Evolutionary conservation across 2,888 invertebrate genomes (phyloP).

Genomic region (Erebia ligea): DNA sequence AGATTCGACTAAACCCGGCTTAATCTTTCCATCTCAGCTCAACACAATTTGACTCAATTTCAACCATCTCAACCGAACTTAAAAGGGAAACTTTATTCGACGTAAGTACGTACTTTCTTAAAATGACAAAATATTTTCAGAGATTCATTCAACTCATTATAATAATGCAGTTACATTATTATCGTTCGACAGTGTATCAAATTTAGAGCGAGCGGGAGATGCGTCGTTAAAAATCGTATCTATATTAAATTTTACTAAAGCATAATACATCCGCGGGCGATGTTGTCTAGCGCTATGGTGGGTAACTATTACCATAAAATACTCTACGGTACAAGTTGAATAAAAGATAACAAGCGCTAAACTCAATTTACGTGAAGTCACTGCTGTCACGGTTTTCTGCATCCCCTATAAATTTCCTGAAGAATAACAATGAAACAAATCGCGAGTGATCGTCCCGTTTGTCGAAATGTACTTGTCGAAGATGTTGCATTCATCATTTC

Average conservation of each 20-base stretch:
- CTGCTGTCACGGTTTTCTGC: constrained; percentile 34
- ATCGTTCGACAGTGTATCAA: constrained; percentile 4
- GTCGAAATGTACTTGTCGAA: constrained; percentile 49
- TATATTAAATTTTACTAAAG: constrained; percentile 15
- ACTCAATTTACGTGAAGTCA: constrained; percentile 38
- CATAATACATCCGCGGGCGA: constrained; percentile 8
- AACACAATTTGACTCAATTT: no score
- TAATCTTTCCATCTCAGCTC: no score
- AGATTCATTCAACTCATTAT: neutral
- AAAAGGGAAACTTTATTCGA: neutral
- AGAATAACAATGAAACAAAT: constrained; percentile 48
- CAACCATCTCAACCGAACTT: no score
- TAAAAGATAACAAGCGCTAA: constrained; percentile 34
- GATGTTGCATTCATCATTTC: constrained; percentile 39
- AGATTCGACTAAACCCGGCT: no score
- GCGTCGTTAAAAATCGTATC: constrained; percentile 16
- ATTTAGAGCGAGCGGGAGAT: neutral
- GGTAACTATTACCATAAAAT: constrained; percentile 28
- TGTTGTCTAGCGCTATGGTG: neutral
- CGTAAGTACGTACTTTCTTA: no score
- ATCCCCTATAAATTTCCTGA: constrained; percentile 39
- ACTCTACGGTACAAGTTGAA: constrained; percentile 23
- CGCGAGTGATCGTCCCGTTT: constrained; percentile 47
- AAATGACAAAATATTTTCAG: neutral
- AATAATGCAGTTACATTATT: neutral